Evolutionary conservation across 2,797 vertebrate species (phyloP).

Genomic region (Caiman crocodilus): DNA sequence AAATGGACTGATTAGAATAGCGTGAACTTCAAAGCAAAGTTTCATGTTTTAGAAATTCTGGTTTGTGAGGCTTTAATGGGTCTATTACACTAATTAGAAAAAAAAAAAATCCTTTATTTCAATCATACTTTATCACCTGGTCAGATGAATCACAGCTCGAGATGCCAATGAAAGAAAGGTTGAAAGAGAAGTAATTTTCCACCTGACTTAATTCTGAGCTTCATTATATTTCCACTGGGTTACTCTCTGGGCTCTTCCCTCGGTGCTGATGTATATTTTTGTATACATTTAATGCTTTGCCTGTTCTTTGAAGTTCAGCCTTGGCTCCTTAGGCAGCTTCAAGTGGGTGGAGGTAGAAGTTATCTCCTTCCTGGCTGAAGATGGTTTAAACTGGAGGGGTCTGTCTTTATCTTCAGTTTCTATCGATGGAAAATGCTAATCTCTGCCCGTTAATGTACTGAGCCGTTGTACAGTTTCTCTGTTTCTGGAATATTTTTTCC

Average conservation of each 20-base stretch:
- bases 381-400: accelerated
- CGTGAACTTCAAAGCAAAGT: not conserved
- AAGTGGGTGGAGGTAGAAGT: accelerated
- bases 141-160: not conserved
- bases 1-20: not conserved
- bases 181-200: not conserved
- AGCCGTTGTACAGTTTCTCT: not conserved
- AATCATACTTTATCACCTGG: not conserved
- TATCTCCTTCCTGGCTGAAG: not conserved
- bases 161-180: not conserved
- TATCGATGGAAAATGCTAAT: not conserved
- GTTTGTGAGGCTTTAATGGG: not conserved
- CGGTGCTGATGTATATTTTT: not conserved
- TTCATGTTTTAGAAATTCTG: not conserved
- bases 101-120: not conserved
- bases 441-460: not conserved
- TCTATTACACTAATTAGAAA: not conserved
- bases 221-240: not conserved
- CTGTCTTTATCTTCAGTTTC: not conserved
- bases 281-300: not conserved
- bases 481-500: conserved; percentile 6
- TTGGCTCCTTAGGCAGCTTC: not conserved
- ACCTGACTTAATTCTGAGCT: not conserved
- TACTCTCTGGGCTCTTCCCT: not conserved
- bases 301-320: not conserved